Base-by-base conservation (phyloP, 2,888 invertebrate genomes). In the Cosmorhoe ocellata region DNA sequence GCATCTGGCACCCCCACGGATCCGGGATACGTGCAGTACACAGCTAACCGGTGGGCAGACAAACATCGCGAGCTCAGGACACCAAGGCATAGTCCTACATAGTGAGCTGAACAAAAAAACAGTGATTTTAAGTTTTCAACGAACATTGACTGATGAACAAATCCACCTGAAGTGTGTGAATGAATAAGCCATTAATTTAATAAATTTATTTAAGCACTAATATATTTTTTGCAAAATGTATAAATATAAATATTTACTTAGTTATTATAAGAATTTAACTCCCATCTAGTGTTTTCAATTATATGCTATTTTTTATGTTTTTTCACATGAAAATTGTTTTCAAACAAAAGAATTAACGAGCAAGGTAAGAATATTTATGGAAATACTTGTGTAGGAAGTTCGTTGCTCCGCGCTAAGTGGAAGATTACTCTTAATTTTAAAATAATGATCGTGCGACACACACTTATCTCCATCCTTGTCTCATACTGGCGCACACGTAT, bases 11-110 rank as follows among this genome's bases (percentile, higher is more conserved):
- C 93, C 0, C 94, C 95, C 0, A 93, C 92, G 0, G 94, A 95
- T 74, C 94, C 94, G 0, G 95, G 95, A 2, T 95, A 92, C 64
- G 95, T 95, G 1, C 93, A 93, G 66, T 94, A 94, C 69, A 92
- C 94, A 0, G 95, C 94, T 0, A 93, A 92, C 56, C 91, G 93
- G 62, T 95, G 95, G 95, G 91, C 92, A 0, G 90, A 91, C 34
- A 88, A 85, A 40, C 66, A 59, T 22, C 51, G 88, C 18, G 91
- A 88, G 65, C 70, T 90, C 5, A 91, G 92, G 61, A 93, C 93
- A 1, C 93, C 93, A 0, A 71, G 91, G 58, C 91, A 91, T 54
- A 92, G 91, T 68, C 92, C 91, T 2, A 90, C 90, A 10, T 52
- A 36, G 34, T 36, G 36, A 22, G 27, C 24, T 14, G 11, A 13